These are phyloP conservation scores for Heliconius hortense DNA, from an alignment of 2,888 invertebrate genomes.

Conservation along the genomic window DNA sequence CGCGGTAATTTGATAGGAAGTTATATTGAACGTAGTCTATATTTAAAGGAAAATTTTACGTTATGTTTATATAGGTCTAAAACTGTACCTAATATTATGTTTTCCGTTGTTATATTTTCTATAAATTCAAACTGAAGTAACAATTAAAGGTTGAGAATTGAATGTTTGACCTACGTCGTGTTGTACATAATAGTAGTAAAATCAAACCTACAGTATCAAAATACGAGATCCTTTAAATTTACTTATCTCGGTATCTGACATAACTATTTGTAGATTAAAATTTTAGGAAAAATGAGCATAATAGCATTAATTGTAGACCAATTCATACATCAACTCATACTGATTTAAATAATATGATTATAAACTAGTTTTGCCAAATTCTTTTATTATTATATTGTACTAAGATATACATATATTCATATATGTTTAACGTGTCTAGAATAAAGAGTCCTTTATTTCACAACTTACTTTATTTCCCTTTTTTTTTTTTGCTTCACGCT, in stretches of 20 bases:
- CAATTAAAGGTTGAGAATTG: not conserved
- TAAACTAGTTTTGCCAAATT: conserved; percentile 14
- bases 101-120: not conserved
- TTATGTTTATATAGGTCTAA: conserved; percentile 3
- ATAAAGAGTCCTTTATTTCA: not conserved
- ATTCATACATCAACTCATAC: conserved; percentile 19
- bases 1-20: conserved; percentile 49
- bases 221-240: not conserved
- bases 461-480: no score
- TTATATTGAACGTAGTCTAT: conserved; percentile 30
- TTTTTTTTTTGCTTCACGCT: not conserved
- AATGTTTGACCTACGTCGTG: not conserved
- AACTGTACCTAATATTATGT: not conserved
- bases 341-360: conserved; percentile 16
- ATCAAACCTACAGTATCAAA: not conserved
- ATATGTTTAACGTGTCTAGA: not conserved
- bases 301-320: conserved; percentile 14
- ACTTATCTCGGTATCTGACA: not conserved
- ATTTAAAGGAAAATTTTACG: conserved; percentile 17
- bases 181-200: not conserved
- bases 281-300: not conserved
- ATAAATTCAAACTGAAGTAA: not conserved
- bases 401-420: not conserved
- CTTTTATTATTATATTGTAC: not conserved
- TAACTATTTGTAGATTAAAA: not conserved